Conservation (phyloP, 64 coral and sea anemone genomes). For the Pocillopora damicornis region DNA sequence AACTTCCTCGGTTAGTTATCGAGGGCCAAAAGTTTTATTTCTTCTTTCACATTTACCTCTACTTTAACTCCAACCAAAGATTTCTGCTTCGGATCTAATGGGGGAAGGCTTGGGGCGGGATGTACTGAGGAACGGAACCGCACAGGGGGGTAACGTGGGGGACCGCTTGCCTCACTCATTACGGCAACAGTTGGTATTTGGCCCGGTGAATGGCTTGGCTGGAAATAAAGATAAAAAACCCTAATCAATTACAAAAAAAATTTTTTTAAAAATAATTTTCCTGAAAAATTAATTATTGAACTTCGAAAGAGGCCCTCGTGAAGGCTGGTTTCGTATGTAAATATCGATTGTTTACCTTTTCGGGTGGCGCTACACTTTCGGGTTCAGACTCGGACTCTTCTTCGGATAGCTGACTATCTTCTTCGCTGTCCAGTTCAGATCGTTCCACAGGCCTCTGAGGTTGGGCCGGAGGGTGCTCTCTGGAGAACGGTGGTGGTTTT, state of each 20-base stretch:
- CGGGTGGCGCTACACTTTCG: constrained; percentile 30
- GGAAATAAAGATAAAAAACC: not conserved
- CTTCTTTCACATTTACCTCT: constrained; percentile 34
- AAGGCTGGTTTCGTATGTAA: not conserved
- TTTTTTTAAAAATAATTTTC: too few species aligned
- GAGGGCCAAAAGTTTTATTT: not conserved
- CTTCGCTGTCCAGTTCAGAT: constrained; percentile 20
- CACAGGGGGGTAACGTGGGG: constrained; percentile 80
- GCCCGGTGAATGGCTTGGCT: constrained; percentile 76
- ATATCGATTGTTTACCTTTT: not conserved
- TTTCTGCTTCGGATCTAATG: constrained; percentile 67
- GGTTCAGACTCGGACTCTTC: constrained; percentile 33
- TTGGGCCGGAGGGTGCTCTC: not conserved
- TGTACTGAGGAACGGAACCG: constrained; percentile 92
- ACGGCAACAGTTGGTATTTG: constrained; percentile 87
- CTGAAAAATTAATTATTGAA: not conserved
- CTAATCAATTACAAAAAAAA: not conserved
- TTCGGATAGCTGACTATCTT: constrained; percentile 22
- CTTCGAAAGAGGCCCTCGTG: too few species aligned
- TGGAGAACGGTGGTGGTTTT: not conserved
- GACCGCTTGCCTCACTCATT: constrained; percentile 70
- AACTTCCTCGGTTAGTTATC: not conserved
- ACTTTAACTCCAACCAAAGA: constrained; percentile 77
- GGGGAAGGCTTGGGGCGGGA: constrained; percentile 78
- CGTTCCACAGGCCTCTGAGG: not conserved